Conservation (phyloP, 2,797 vertebrate genomes). For the Poeciliopsis gracilis region DNA sequence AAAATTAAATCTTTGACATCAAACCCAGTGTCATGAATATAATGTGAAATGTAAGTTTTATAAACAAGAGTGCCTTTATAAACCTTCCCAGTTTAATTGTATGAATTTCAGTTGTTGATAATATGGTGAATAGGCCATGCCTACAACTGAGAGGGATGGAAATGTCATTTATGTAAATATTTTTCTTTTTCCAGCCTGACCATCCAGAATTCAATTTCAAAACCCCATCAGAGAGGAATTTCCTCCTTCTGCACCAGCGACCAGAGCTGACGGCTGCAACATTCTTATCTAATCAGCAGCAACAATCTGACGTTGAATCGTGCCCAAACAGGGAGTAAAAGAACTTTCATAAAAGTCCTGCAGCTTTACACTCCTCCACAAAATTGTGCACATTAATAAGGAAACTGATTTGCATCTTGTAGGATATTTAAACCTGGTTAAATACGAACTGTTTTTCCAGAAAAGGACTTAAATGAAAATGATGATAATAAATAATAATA, state of each 20-base stretch:
- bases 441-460: conserved; percentile 48
- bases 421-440: conserved; percentile 26
- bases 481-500: conserved; percentile 6
- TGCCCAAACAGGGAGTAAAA: conserved; percentile 82
- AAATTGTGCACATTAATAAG: conserved; percentile 31
- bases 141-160: conserved; percentile 52
- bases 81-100: conserved; percentile 27
- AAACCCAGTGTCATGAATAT: background rate
- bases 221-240: conserved; percentile 83
- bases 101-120: conserved; percentile 45
- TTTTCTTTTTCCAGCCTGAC: conserved; percentile 69
- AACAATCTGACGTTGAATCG: conserved; percentile 80
- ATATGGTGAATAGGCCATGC: conserved; percentile 26
- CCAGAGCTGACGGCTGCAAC: conserved; percentile 70
- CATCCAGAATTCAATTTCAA: conserved; percentile 81
- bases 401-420: conserved; percentile 27
- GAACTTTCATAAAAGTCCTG: conserved; percentile 70
- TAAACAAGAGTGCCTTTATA: background rate
- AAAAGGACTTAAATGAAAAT: conserved; percentile 42
- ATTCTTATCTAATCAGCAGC: conserved; percentile 83
- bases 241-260: conserved; percentile 76
- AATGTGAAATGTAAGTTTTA: background rate
- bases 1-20: background rate
- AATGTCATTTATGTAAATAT: conserved; percentile 71
- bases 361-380: conserved; percentile 57